Conservation (phyloP, 2,888 invertebrate genomes). For the Carpatolechia fugitivella region DNA sequence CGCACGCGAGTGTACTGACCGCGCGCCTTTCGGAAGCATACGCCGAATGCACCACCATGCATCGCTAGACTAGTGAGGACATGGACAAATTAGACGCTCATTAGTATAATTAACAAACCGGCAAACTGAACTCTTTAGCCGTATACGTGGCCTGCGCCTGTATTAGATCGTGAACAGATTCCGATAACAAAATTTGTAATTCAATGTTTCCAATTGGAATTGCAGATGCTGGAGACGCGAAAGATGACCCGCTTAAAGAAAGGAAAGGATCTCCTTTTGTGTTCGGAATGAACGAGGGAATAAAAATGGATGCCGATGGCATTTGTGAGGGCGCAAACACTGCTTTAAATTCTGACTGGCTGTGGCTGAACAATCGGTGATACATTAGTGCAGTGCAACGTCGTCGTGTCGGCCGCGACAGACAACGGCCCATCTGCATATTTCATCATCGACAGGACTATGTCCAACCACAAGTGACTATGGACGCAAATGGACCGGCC, state of each 20-base stretch:
- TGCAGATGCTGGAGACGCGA: conserved; percentile 1
- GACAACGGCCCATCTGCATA: conserved; percentile 33
- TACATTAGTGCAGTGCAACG: not conserved
- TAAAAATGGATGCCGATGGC: not conserved
- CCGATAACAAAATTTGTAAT: conserved; percentile 1
- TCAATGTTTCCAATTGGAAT: conserved; percentile 6
- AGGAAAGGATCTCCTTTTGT: conserved; percentile 7
- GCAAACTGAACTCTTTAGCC: not conserved
- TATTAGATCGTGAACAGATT: not conserved
- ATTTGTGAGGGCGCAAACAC: not conserved
- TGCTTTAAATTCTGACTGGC: conserved; percentile 2
- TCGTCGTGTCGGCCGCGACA: conserved; percentile 16
- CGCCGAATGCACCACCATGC: conserved; percentile 57
- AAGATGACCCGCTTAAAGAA: conserved; percentile 1
- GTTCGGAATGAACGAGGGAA: conserved; percentile 3
- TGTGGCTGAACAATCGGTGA: conserved; percentile 2
- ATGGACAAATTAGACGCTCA: conserved; percentile 23
- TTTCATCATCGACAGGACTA: conserved; percentile 30
- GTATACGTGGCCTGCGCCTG: not conserved
- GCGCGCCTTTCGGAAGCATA: conserved; percentile 55
- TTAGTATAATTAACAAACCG: conserved; percentile 9
- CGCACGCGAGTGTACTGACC: conserved; percentile 74
- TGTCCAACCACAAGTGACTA: conserved; percentile 25
- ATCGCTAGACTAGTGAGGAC: conserved; percentile 63
- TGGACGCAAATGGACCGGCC: conserved; percentile 24